These are phyloP conservation scores for Drosophila tani DNA, from an alignment of 1,140 invertebrate genomes.

Conservation along the genomic window DNA sequence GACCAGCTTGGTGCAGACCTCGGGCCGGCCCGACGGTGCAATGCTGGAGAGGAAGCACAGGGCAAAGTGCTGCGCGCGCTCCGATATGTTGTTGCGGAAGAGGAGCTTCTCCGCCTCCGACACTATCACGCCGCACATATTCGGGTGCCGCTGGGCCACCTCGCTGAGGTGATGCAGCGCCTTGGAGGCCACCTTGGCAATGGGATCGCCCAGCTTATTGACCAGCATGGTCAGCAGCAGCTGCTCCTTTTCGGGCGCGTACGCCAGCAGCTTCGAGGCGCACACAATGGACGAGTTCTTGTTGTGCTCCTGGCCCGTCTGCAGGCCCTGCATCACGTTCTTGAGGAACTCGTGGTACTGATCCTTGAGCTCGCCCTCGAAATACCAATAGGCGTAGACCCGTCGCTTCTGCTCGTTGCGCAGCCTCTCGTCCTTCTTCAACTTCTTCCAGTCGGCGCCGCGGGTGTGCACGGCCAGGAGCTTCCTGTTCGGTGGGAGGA, in stretches of 20 bases:
- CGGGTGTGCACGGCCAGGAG: constrained; percentile 89
- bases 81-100: constrained; percentile 93
- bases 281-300: constrained; percentile 92
- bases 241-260: constrained; percentile 95
- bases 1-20: constrained; percentile 93
- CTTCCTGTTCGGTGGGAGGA: constrained; percentile 89
- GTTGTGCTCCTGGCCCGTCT: constrained; percentile 88
- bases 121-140: constrained; percentile 95
- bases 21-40: constrained; percentile 88
- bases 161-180: constrained; percentile 94
- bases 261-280: constrained; percentile 92
- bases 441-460: constrained; percentile 84
- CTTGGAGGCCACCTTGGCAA: constrained; percentile 94
- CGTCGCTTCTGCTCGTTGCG: constrained; percentile 83
- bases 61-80: constrained; percentile 96
- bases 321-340: constrained; percentile 79
- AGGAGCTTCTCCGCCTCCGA: constrained; percentile 95
- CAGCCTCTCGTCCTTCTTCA: constrained; percentile 51
- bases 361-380: constrained; percentile 91
- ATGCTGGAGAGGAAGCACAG: constrained; percentile 95
- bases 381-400: constrained; percentile 87
- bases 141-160: constrained; percentile 93
- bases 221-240: constrained; percentile 92
- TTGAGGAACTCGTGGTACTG: constrained; percentile 86
- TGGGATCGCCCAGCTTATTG: constrained; percentile 98